Percentiles rank a stretch among this genome's conserved stretches.
These are phyloP conservation scores for Lithodes maja DNA, from an alignment of 2,888 invertebrate species.

Conservation along the genomic window DNA sequence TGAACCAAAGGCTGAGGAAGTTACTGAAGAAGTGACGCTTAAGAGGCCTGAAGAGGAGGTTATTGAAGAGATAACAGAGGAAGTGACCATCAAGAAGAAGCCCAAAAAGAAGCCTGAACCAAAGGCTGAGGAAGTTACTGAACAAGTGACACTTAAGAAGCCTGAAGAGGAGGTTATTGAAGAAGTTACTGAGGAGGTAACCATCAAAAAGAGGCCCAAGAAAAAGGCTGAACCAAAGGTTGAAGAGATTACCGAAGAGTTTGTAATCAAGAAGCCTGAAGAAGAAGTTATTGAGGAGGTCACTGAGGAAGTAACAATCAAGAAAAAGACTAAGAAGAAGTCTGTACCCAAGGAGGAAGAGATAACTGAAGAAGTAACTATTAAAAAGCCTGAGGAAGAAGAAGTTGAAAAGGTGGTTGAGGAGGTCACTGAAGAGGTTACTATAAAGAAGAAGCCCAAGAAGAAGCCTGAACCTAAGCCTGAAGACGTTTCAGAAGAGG, in stretches of 20 bases:
- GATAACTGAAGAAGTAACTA: background rate
- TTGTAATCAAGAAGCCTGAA: conserved; percentile 33
- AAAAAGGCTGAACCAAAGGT: conserved; percentile 10
- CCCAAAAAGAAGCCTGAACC: conserved; percentile 8
- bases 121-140: conserved; percentile 75
- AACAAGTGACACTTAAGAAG: conserved; percentile 73
- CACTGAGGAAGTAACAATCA: conserved; percentile 63
- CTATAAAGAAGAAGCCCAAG: conserved; percentile 83
- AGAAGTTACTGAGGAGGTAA: conserved; percentile 46
- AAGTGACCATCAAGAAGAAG: conserved; percentile 72
- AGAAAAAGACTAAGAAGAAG: conserved; percentile 69
- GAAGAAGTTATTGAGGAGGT: conserved; percentile 47
- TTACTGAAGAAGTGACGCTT: conserved; percentile 76
- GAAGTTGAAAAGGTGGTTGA: conserved; percentile 71
- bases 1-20: conserved; percentile 70
- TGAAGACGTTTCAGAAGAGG: conserved; percentile 50
- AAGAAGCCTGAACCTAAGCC: conserved; percentile 83
- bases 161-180: conserved; percentile 45
- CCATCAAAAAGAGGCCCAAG: conserved; percentile 45
- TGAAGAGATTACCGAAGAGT: conserved; percentile 70
- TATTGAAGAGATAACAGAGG: conserved; percentile 39
- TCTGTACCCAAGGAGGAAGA: conserved; percentile 26
- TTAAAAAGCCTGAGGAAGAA: conserved; percentile 72
- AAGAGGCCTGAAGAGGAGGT: conserved; percentile 83
- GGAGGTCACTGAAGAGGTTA: conserved; percentile 73